phyloP scores from a whole-genome alignment of 2,888 invertebrate species.

The Agrochola lychnidis region DNA sequence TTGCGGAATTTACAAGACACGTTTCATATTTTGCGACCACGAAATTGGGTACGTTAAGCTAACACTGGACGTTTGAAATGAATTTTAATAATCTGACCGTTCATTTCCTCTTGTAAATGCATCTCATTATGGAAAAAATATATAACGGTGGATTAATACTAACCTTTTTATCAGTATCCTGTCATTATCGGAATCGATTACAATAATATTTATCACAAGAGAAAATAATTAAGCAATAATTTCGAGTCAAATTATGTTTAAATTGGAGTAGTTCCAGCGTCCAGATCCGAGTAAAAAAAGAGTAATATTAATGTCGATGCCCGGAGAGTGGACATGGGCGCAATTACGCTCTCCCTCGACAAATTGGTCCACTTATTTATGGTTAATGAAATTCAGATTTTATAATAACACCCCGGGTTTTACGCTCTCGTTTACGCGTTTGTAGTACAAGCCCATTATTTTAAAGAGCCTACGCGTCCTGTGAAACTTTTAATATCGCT shows the following conservation, averaged over 20 bases:
- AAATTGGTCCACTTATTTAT: slow-evolving; percentile 82
- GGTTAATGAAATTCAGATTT: slow-evolving; percentile 84
- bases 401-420: slow-evolving; percentile 78
- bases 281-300: slow-evolving; percentile 57
- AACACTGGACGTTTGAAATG: slow-evolving; percentile 26
- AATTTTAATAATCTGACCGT: slow-evolving; percentile 13
- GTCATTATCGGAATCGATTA: slow-evolving; percentile 45
- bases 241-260: slow-evolving; percentile 60
- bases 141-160: slow-evolving; percentile 30
- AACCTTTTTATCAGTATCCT: slow-evolving; percentile 41
- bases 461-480: slow-evolving; percentile 70
- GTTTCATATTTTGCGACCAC: slow-evolving; percentile 53
- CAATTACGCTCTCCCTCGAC: slow-evolving; percentile 76
- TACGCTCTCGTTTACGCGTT: slow-evolving; percentile 77
- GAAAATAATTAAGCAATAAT: slow-evolving; percentile 64
- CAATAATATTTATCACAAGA: slow-evolving; percentile 59
- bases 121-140: slow-evolving; percentile 21
- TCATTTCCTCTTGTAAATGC: slow-evolving; percentile 11
- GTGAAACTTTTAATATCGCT: slow-evolving; percentile 68
- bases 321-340: slow-evolving; percentile 72
- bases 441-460: slow-evolving; percentile 78
- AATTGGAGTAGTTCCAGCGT: slow-evolving; percentile 64
- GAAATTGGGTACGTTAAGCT: slow-evolving; percentile 13
- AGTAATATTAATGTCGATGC: slow-evolving; percentile 64
- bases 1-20: slow-evolving; percentile 66